Conservation (phyloP, 2,113 vertebrate genomes). For the Leptocoma aspasia region DNA sequence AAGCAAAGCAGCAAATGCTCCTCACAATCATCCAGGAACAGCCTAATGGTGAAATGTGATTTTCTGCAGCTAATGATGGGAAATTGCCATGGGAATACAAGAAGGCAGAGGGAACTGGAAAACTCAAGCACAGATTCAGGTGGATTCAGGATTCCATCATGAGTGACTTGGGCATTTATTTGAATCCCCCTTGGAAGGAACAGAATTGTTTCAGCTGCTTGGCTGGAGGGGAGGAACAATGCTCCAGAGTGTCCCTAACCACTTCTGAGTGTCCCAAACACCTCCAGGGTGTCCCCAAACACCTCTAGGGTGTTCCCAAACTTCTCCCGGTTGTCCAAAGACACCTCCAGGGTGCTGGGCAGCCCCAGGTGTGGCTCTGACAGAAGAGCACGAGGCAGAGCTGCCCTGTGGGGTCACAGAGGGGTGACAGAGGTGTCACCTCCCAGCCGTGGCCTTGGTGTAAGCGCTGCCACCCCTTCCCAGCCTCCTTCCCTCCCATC, state of each 20-base stretch:
- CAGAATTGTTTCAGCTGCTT: neutral
- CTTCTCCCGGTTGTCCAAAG: neutral
- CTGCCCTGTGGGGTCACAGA: neutral
- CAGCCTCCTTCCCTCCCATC: neutral
- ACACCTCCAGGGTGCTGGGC: neutral
- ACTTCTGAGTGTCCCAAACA: neutral
- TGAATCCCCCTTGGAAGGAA: neutral
- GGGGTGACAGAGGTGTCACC: neutral
- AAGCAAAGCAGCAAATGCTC: neutral
- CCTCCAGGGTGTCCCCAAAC: neutral
- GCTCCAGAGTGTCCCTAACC: neutral
- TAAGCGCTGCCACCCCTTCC: too few species aligned
- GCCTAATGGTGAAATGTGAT: neutral
- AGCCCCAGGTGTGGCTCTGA: neutral
- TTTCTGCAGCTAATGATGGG: neutral
- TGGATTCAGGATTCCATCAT: neutral
- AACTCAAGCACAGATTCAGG: neutral
- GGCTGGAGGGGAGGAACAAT: neutral
- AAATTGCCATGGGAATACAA: neutral
- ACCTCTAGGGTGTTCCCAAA: too few species aligned
- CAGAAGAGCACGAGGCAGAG: neutral
- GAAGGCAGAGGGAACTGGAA: neutral
- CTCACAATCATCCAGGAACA: neutral
- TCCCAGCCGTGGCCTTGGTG: neutral
- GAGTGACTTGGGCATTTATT: neutral